These are phyloP conservation scores for Limanda limanda DNA, from an alignment of 2,113 vertebrate species.

Conservation along the genomic window DNA sequence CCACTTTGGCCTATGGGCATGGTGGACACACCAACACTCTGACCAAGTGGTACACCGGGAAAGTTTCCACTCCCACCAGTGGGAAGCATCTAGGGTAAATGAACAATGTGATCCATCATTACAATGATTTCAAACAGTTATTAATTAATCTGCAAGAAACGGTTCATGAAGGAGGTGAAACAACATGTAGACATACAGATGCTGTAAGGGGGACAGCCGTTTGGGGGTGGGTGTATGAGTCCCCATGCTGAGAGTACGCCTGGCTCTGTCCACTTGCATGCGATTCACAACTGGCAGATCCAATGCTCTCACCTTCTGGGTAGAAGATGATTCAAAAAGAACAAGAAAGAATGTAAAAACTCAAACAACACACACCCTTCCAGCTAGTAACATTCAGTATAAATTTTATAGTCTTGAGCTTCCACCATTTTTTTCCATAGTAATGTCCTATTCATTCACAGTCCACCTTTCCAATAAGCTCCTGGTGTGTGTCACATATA, in stretches of 20 bases:
- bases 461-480: neutral
- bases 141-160: neutral
- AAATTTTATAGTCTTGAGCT: neutral
- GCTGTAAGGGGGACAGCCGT: conserved; percentile 78
- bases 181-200: conserved; percentile 75
- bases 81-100: conserved; percentile 73
- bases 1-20: conserved; percentile 74
- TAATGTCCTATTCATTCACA: neutral
- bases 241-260: conserved; percentile 74
- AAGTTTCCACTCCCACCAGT: conserved; percentile 75
- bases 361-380: neutral
- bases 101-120: neutral
- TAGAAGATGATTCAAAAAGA: conserved; percentile 29
- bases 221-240: conserved; percentile 73
- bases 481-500: neutral
- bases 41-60: conserved; percentile 77
- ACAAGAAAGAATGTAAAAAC: neutral
- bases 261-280: conserved; percentile 80
- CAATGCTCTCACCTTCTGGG: conserved; percentile 76
- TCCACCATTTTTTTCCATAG: neutral
- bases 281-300: conserved; percentile 81
- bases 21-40: conserved; percentile 73
- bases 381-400: neutral
- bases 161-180: conserved; percentile 7
- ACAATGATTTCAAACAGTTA: neutral